Base-by-base conservation (phyloP, 2,888 invertebrate species). In the Chrysotoxum bicinctum region DNA sequence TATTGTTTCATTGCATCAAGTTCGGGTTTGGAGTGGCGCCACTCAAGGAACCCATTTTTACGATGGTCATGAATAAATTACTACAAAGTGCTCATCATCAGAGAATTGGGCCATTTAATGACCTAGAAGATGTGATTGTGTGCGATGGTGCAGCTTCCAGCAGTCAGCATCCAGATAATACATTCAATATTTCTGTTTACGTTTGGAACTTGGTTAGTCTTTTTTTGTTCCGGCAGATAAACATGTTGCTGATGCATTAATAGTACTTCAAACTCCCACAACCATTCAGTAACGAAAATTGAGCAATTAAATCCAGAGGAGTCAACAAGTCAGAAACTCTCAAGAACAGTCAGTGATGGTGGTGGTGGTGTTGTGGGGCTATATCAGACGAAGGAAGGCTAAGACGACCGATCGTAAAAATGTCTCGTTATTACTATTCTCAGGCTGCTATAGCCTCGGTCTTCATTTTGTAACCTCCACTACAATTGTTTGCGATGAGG, bases 91-190 rank as follows among this genome's bases (percentile, higher is more conserved):
- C 64, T 37, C 62, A 62, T 68, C 68, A 50, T 23, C 54, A 50
- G 3, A 30, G 66, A 84, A 84, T 84, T 79, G 84, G 84, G 74
- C 66, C 84, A 84, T 72, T 74, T 79, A 75, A 60, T 84, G 84
- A 79, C 84, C 84, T 84, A 84, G 84, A 79, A 75, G 74, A 79
- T 64, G 80, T 37, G 9, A 3, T 16, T 56, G 32, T 56, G 32
- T 56, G 37, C n/a, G 56, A 21, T 35, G 21, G 12, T 30, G 10
- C 19, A 56, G 6, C n/a, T n/a, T n/a, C 74, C 16, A 45, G 45
- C 12, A 10, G 6, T 8, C 23, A 23, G n/a, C 10, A 8, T 37
- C 58, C 58, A 40, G n/a, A 37, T 43, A 62, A n/a, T 10, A 14
- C 10, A 43, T 21, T 64, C 37, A 30, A 45, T 45, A 45, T 16